These are phyloP conservation scores for Geotrypetes seraphini DNA, from an alignment of 2,797 vertebrate genomes.

Conservation along the genomic window DNA sequence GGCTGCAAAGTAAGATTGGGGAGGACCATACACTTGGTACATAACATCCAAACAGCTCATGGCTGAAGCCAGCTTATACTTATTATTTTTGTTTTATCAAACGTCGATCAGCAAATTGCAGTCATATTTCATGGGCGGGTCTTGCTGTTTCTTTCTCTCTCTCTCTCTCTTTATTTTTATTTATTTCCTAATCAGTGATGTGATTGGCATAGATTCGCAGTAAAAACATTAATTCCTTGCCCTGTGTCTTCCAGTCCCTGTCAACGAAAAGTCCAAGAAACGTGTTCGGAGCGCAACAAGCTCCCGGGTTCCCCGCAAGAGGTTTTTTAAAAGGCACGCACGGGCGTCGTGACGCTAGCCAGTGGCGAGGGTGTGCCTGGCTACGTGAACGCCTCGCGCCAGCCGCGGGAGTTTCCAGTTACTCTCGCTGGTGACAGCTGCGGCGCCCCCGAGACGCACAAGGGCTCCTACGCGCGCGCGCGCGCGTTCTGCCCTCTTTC, in stretches of 20 bases:
- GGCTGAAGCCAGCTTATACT: conserved; percentile 52
- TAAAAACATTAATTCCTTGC: too few species aligned
- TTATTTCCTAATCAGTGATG: conserved; percentile 16
- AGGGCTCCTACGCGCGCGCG: too few species aligned
- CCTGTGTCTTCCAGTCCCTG: too few species aligned
- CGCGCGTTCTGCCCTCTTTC: too few species aligned
- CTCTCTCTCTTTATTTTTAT: too few species aligned
- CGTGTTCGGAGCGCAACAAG: not conserved
- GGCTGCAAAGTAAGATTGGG: conserved; percentile 83
- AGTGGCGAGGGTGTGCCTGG: too few species aligned
- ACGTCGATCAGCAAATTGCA: conserved; percentile 17
- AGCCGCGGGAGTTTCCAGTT: too few species aligned
- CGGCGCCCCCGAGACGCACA: too few species aligned
- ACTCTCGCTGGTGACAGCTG: too few species aligned
- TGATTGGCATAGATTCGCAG: conserved; percentile 14
- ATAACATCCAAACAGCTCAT: conserved; percentile 99
- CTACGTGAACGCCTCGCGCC: too few species aligned
- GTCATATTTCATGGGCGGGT: conserved; percentile 46
- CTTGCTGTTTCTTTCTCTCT: too few species aligned
- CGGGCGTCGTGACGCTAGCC: conserved; percentile 20
- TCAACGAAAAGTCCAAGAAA: not conserved
- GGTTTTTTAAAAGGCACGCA: conserved; percentile 31
- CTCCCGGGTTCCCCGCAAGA: not conserved
- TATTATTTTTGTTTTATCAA: conserved; percentile 39
- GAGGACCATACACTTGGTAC: conserved; percentile 90